Conservation (phyloP, 1,140 invertebrate species). For the Pissodes strobi region DNA sequence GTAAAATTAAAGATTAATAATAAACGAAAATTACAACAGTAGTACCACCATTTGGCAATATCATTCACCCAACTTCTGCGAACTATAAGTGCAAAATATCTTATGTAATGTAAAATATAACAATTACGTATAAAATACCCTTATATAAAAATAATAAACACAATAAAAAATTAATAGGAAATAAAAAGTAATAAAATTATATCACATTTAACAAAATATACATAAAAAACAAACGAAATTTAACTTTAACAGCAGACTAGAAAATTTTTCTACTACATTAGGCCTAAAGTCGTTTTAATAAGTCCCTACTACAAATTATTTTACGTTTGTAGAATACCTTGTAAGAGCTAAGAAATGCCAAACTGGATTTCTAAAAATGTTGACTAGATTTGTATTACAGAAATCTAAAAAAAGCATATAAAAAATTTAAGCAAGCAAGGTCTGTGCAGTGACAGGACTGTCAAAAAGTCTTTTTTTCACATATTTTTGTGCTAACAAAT, state of each 20-base stretch:
- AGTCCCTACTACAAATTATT: background rate
- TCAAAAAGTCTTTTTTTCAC: conserved; percentile 9
- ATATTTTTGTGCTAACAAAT: conserved; percentile 2
- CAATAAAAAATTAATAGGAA: background rate
- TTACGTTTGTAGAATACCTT: background rate
- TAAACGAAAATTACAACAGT: no score
- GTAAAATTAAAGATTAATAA: no score
- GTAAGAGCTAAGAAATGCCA: background rate
- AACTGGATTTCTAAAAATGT: background rate
- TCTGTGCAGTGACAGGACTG: conserved; percentile 9
- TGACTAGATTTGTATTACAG: conserved; percentile 4
- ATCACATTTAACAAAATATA: conserved; percentile 10
- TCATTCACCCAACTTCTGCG: no score
- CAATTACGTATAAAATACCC: no score
- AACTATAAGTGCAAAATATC: no score
- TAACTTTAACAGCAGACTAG: conserved; percentile 5
- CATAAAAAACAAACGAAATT: conserved; percentile 2
- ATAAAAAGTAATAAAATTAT: background rate
- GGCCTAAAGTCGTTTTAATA: conserved; percentile 2
- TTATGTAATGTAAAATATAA: no score
- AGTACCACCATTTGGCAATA: no score
- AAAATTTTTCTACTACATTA: background rate
- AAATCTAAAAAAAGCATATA: conserved; percentile 3
- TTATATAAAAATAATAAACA: no score
- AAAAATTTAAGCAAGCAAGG: conserved; percentile 1